Base-by-base conservation (phyloP, 1,140 invertebrate species). In the Drosophila trapezifrons region DNA sequence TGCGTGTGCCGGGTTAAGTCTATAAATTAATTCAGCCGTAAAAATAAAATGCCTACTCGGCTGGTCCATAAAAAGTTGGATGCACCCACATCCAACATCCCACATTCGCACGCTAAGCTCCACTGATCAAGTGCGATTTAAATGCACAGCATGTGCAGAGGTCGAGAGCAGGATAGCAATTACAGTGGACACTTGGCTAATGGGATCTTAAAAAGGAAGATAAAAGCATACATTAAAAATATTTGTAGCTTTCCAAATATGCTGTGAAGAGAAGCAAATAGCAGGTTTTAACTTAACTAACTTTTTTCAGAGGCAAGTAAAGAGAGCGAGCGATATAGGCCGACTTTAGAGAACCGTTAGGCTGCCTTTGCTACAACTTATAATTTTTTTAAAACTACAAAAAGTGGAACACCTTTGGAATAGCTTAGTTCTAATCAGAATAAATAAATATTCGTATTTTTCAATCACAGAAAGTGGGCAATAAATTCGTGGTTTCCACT, bases 121-220 rank as follows among this genome's bases (percentile, higher is more conserved):
- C 54, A 60, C 35, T 79, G 76, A 82, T 82, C 65, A 84, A 69
- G 43, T 47, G 27, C 62, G 73, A 84, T 84, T 84, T 80, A 80
- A 77, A 84, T 84, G 77, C 80, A 54, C 58, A 73, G 37, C 73
- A 67, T 57, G 72, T 79, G 18, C 25, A 27, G 35, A 60, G 27
- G 35, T 40, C 45, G 40, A n/a, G n/a, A 4, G 9, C 59, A 52
- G 60, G 37, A 52, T 20, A 52, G 37, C 12, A 43, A 22, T 15
- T 65, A 66, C 46, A 69, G 65, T 52, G 38, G 20, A 29, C 37
- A 27, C 37, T 43, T 13, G 9, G 2, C 2, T 13, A 37, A 13
- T 20, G 29, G 17, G 10, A 18, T n/a, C 12, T 18, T 22, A 49
- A 25, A 55, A 38, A 12, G 8, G 2, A 4, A 20, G 8, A 12